phyloP scores from a whole-genome alignment of 2,113 vertebrate genomes.

The Chloebia gouldiae region DNA sequence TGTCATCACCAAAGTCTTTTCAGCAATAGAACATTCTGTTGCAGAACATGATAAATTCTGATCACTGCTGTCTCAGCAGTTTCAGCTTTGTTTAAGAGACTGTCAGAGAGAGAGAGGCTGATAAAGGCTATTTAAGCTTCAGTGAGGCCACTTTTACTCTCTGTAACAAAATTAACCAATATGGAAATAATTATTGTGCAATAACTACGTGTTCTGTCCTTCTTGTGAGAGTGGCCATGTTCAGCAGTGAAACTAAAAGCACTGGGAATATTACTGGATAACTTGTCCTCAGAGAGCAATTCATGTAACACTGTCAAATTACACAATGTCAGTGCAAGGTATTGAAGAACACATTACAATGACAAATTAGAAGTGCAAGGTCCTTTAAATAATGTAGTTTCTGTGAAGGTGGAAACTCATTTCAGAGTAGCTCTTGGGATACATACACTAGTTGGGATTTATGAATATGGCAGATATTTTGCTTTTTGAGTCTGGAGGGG shows the following conservation, averaged over 20 bases:
- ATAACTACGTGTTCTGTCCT: slow-evolving; percentile 28
- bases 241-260: not conserved
- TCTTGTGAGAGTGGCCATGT: not conserved
- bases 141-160: not conserved
- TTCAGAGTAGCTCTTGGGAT: slow-evolving; percentile 18
- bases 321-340: slow-evolving; percentile 54
- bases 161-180: slow-evolving; percentile 46
- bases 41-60: not conserved
- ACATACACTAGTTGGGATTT: slow-evolving; percentile 11
- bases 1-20: not conserved
- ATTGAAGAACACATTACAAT: slow-evolving; percentile 51
- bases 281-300: slow-evolving; percentile 32
- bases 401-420: slow-evolving; percentile 31
- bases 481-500: not conserved
- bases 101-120: not conserved
- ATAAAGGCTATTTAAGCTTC: not conserved
- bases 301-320: slow-evolving; percentile 49
- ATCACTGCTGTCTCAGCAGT: not conserved
- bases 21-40: not conserved
- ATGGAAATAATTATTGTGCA: slow-evolving; percentile 59
- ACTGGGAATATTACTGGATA: slow-evolving; percentile 35
- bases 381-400: slow-evolving; percentile 45
- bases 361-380: slow-evolving; percentile 49
- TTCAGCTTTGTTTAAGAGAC: not conserved
- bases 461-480: not conserved